Conservation (phyloP, 1,140 invertebrate genomes). For the Platyscapa corneri region DNA sequence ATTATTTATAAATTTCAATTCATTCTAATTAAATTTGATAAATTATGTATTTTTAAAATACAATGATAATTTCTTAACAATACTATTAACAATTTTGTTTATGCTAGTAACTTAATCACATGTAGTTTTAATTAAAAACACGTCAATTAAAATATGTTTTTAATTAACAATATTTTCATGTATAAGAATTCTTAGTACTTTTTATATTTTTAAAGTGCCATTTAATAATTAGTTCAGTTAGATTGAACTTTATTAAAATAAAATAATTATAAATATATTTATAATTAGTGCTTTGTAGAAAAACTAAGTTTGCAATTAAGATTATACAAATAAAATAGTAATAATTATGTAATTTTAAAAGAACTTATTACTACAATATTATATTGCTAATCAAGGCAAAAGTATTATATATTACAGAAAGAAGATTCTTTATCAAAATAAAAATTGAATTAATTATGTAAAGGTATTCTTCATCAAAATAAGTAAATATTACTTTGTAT, state of each 20-base stretch:
- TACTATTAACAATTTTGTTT: background rate
- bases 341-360: background rate
- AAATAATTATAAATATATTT: background rate
- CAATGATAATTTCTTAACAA: background rate
- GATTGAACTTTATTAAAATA: too few relatives aligned
- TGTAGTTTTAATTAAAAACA: too few relatives aligned
- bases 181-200: background rate
- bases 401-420: background rate
- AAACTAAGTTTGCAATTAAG: background rate
- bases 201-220: conserved; percentile 22
- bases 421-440: too few relatives aligned
- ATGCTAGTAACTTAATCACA: too few relatives aligned
- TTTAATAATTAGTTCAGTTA: background rate
- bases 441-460: too few relatives aligned
- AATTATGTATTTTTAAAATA: background rate
- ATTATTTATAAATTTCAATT: background rate
- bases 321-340: background rate
- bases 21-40: too few relatives aligned
- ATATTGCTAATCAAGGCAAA: background rate
- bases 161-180: too few relatives aligned
- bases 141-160: too few relatives aligned
- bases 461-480: background rate
- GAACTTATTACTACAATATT: background rate
- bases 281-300: background rate
- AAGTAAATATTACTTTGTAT: background rate